These are phyloP conservation scores for Rhizomys pruinosus DNA, from an alignment of 2,113 vertebrate genomes.

Conservation along the genomic window DNA sequence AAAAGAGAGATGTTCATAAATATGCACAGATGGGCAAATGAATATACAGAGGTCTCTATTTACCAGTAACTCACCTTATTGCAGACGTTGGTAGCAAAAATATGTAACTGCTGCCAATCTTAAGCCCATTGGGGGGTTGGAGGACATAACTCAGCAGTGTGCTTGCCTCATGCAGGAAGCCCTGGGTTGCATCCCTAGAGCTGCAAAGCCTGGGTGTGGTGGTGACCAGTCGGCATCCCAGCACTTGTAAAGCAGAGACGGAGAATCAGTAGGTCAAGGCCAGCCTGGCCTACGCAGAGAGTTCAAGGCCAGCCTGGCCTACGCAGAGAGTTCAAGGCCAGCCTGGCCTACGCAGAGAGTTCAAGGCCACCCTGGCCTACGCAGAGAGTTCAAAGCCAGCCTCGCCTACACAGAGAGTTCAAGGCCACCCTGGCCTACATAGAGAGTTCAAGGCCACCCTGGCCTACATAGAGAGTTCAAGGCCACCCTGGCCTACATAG, in stretches of 20 bases:
- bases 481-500: background rate
- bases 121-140: background rate
- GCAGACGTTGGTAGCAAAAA: slow-evolving; percentile 98
- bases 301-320: background rate
- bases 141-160: background rate
- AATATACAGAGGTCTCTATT: slow-evolving; percentile 91
- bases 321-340: background rate
- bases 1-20: slow-evolving; percentile 89
- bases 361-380: background rate
- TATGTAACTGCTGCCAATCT: slow-evolving; percentile 92
- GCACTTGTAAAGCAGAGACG: background rate
- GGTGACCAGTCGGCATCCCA: background rate
- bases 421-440: background rate
- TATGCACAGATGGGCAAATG: slow-evolving; percentile 95
- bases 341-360: background rate
- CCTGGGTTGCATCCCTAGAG: background rate
- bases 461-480: background rate
- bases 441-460: background rate
- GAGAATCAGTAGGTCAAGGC: background rate
- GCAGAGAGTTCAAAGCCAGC: background rate
- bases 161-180: background rate
- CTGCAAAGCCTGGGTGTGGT: too few relatives aligned
- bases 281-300: background rate
- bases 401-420: background rate
- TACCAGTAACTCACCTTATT: slow-evolving; percentile 94